Percentiles rank a stretch among this genome's conserved stretches.
These are phyloP conservation scores for Tromatobia lineatoria DNA, from an alignment of 2,888 invertebrate genomes.

Conservation along the genomic window DNA sequence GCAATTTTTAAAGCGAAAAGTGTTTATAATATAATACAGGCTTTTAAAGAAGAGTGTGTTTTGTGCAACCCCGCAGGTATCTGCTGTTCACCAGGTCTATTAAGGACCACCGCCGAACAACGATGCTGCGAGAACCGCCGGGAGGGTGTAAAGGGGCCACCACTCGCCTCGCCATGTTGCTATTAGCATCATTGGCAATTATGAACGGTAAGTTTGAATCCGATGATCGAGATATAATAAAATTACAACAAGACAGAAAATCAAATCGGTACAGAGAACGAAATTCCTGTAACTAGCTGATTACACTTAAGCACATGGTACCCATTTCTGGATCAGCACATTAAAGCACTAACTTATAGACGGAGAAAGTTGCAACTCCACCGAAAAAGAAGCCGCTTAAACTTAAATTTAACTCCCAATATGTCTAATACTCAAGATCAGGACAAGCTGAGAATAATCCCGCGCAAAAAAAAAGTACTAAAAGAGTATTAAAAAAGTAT, in stretches of 20 bases:
- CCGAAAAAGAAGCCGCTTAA: no score
- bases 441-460: no score
- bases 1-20: constrained; percentile 20
- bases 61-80: constrained; percentile 69
- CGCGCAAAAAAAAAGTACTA: no score
- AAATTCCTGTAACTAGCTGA: no score
- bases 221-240: neutral
- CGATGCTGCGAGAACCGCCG: constrained; percentile 83
- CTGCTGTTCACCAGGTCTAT: constrained; percentile 64
- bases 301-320: no score
- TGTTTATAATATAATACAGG: constrained; percentile 18
- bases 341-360: no score
- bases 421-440: no score
- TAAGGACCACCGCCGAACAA: constrained; percentile 69
- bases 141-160: constrained; percentile 73
- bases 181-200: constrained; percentile 76
- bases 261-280: no score
- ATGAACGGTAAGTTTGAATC: constrained; percentile 78
- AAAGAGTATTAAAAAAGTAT: no score
- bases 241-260: neutral
- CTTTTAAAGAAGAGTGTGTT: constrained; percentile 31
- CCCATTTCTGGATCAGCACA: no score
- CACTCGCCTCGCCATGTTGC: constrained; percentile 76
- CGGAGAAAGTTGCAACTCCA: no score
- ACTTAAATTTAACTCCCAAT: no score